Evolutionary conservation across 2,888 invertebrate species (phyloP), one percentile per base, ranked within the genome.

Genomic region (Endomychus coccineus): DNA sequence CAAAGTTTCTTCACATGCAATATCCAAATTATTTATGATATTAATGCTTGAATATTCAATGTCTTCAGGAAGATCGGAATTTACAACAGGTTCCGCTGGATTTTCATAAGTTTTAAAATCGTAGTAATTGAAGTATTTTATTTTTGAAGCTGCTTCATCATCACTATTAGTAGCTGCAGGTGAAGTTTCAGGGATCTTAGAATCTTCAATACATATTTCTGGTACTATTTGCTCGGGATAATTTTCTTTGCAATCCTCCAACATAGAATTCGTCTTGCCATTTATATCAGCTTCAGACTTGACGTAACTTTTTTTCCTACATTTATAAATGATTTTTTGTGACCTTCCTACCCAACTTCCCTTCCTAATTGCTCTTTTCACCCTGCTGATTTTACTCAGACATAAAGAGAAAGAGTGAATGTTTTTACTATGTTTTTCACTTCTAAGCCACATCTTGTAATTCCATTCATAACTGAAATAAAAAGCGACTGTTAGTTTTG

Each of bases 381-480:
- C 45, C 43, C 51, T 56, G 42, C 51, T 55, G 30, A 54, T 42
- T 42, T 53, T 57, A 38, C 45, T 56, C 27, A 52, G 43, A 30
- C 36, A 36, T 24, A 29, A 22, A 19, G 54, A 49, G 40, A 61
- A 58, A 46, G 61, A 53, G 38, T 54, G 61, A 65, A 73, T 68
- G 59, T 71, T 70, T 50, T 73, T 71, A 66, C 73, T 74, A 58
- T 75, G 71, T 58, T 76, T 75, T 54, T 78, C 76, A 63, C 78
- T 79, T 64, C 80, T 73, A 61, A 79, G 67, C 74, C 78, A 78
- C 79, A 79, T 79, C 40, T 47, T 59, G 47, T 42, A 42, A 34
- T 46, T 48, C 52, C 57, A 60, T 59, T 50, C 57, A 50, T 45
- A 9, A 16, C 31, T 28, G 24, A 5, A 22, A 37, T 32, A 36